Conservation (phyloP, 2,113 vertebrate species). For the Salvelinus namaycush region DNA sequence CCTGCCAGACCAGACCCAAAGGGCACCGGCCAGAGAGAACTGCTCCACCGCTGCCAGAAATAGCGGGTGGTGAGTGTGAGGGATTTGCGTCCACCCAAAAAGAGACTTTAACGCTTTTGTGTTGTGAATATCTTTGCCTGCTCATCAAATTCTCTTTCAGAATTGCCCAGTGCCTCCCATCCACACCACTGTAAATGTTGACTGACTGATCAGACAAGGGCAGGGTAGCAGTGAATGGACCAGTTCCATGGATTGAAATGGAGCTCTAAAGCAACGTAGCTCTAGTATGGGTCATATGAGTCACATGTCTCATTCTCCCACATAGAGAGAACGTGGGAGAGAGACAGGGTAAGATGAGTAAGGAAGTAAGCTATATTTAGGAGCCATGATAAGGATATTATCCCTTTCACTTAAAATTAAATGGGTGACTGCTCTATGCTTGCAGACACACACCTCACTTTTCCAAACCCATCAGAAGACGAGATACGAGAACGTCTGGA, state of each 20-base stretch:
- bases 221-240: constrained; percentile 11
- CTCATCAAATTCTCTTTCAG: constrained; percentile 68
- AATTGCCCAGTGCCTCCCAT: constrained; percentile 6
- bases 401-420: constrained; percentile 47
- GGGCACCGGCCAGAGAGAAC: constrained; percentile 56
- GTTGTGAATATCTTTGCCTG: constrained; percentile 62
- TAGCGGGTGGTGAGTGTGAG: constrained; percentile 56
- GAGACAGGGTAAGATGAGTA: constrained; percentile 33
- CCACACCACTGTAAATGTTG: constrained; percentile 30
- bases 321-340: background rate
- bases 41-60: constrained; percentile 61
- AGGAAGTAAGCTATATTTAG: constrained; percentile 55
- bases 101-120: constrained; percentile 59
- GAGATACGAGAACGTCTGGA: no score
- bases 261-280: constrained; percentile 34
- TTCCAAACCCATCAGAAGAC: no score
- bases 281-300: constrained; percentile 4
- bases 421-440: constrained; percentile 15
- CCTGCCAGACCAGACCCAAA: constrained; percentile 53
- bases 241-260: constrained; percentile 32
- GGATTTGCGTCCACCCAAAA: constrained; percentile 60
- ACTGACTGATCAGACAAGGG: constrained; percentile 17
- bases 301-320: constrained; percentile 28
- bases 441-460: background rate
- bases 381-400: constrained; percentile 51